A percentile compares a stretch with the other conserved stretches of the same genome.
phyloP scores from a whole-genome alignment of 2,113 vertebrate species.

The Anhinga anhinga region DNA sequence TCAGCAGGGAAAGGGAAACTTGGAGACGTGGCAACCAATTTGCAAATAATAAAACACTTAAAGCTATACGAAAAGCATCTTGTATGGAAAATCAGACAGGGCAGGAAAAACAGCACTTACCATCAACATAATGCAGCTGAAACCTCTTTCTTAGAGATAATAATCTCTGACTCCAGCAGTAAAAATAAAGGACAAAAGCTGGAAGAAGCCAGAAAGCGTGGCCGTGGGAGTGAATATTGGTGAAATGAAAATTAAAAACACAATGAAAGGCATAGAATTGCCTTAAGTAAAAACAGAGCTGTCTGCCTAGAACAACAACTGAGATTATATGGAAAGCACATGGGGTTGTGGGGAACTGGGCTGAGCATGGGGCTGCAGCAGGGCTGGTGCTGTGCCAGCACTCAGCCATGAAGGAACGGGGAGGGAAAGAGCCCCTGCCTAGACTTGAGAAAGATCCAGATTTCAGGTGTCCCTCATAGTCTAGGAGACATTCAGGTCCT shows the following conservation, averaged over 20 bases:
- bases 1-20: background rate
- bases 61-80: background rate
- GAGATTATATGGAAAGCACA: background rate
- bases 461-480: background rate
- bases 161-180: slow-evolving; percentile 31
- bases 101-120: slow-evolving; percentile 24
- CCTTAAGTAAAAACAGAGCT: slow-evolving; percentile 1
- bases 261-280: background rate
- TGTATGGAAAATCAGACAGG: slow-evolving; percentile 42
- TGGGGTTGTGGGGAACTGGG: background rate
- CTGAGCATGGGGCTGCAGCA: background rate
- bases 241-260: slow-evolving; percentile 44
- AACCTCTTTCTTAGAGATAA: slow-evolving; percentile 35
- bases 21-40: slow-evolving; percentile 1
- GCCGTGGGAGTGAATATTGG: background rate
- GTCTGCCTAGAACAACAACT: background rate
- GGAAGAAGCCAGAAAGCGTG: slow-evolving; percentile 1
- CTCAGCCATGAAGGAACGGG: background rate
- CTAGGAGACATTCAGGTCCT: background rate
- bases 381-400: fast-evolving
- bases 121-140: slow-evolving; percentile 22
- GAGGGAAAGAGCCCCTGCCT: too few relatives aligned
- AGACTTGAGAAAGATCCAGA: background rate
- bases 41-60: slow-evolving; percentile 9
- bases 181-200: slow-evolving; percentile 46